These are phyloP conservation scores for Drosophila leonis DNA, from an alignment of 2,888 invertebrate genomes.

Conservation along the genomic window DNA sequence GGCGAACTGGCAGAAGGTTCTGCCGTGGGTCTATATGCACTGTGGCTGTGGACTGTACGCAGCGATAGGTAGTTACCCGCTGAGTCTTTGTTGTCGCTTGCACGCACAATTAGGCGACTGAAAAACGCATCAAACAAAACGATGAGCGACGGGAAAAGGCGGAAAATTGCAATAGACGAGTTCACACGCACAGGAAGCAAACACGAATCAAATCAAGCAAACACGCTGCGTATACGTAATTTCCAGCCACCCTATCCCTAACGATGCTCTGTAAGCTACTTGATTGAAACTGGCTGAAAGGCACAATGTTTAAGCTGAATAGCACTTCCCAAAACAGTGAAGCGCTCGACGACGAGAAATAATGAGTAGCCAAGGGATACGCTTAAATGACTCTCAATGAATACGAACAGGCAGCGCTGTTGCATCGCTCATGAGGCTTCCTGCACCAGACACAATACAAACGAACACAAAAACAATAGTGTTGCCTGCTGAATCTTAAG, in stretches of 20 bases:
- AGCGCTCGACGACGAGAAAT: not conserved
- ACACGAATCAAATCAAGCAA: not conserved
- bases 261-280: not conserved
- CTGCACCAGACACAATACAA: not conserved
- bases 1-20: slow-evolving; percentile 9
- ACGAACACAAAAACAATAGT: not conserved
- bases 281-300: not conserved
- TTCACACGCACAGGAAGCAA: slow-evolving; percentile 22
- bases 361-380: not conserved
- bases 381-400: not conserved
- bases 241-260: slow-evolving; percentile 2
- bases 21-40: slow-evolving; percentile 7
- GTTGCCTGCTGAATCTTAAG: not conserved
- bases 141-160: slow-evolving; percentile 16
- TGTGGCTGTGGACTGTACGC: not conserved
- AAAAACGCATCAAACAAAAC: slow-evolving; percentile 51
- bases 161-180: slow-evolving; percentile 18
- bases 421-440: slow-evolving; percentile 2
- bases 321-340: not conserved
- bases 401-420: not conserved
- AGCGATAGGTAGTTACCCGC: slow-evolving; percentile 15
- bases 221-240: slow-evolving; percentile 35
- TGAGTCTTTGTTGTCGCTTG: slow-evolving; percentile 41
- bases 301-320: not conserved
- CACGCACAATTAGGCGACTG: slow-evolving; percentile 66